phyloP scores from a whole-genome alignment of 1,140 invertebrate species.

The Bradysia coprophila region DNA sequence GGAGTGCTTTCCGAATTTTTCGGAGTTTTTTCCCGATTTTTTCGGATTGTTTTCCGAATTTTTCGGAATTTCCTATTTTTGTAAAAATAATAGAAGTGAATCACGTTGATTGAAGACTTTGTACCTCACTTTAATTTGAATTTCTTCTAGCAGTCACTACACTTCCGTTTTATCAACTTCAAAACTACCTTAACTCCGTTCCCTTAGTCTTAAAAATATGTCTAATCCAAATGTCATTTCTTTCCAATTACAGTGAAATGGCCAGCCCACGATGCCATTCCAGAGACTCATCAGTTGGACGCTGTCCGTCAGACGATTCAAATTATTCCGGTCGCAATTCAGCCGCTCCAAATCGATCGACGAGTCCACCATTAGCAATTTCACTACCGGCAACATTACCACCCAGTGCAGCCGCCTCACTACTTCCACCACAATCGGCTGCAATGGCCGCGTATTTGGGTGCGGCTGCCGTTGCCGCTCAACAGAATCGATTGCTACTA shows the following conservation, averaged over 20 bases:
- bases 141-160: too few relatives aligned
- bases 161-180: too few relatives aligned
- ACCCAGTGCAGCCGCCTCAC: constrained; percentile 32
- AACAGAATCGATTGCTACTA: constrained; percentile 56
- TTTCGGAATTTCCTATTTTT: too few relatives aligned
- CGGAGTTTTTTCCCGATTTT: too few relatives aligned
- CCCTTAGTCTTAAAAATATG: too few relatives aligned
- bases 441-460: constrained; percentile 59
- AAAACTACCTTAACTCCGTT: too few relatives aligned
- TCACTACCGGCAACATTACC: constrained; percentile 28
- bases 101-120: too few relatives aligned
- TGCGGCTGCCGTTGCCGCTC: constrained; percentile 39
- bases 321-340: constrained; percentile 42
- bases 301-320: constrained; percentile 46
- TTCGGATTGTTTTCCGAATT: too few relatives aligned
- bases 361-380: constrained; percentile 29
- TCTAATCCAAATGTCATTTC: too few relatives aligned
- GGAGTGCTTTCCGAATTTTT: too few relatives aligned
- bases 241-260: constrained; percentile 44
- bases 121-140: too few relatives aligned
- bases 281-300: constrained; percentile 47
- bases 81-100: too few relatives aligned
- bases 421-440: constrained; percentile 53
- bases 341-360: constrained; percentile 26
- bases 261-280: constrained; percentile 58